Conservation (phyloP, 1,140 invertebrate genomes). For the Danaus plexippus region DNA sequence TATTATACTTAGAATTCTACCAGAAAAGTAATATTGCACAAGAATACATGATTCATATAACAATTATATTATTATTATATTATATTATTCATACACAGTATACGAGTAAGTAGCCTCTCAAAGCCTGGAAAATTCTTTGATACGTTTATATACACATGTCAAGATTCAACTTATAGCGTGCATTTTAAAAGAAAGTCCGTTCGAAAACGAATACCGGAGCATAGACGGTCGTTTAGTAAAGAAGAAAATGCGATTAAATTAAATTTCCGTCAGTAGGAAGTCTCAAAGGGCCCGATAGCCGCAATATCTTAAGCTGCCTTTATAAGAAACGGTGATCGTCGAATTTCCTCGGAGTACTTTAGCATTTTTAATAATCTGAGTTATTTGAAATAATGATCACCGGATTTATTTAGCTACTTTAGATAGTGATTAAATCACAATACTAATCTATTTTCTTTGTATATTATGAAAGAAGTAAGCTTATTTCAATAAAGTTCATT, state of each 20-base stretch:
- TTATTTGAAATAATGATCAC: slow-evolving; percentile 11
- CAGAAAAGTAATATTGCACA: too few relatives aligned
- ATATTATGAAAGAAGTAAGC: not conserved
- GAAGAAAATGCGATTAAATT: slow-evolving; percentile 66
- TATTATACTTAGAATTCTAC: too few relatives aligned
- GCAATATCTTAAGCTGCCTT: slow-evolving; percentile 55
- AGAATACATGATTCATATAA: too few relatives aligned
- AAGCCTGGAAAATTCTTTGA: too few relatives aligned
- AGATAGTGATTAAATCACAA: not conserved
- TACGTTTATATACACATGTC: too few relatives aligned
- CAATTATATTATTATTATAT: too few relatives aligned
- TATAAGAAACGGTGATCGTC: slow-evolving; percentile 18
- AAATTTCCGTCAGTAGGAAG: slow-evolving; percentile 58
- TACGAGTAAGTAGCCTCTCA: too few relatives aligned
- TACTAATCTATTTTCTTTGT: not conserved
- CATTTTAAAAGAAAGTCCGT: slow-evolving; percentile 36
- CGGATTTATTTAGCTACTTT: not conserved
- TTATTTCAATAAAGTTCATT: not conserved
- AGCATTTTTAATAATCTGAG: slow-evolving; percentile 13
- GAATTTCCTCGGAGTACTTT: slow-evolving; percentile 8
- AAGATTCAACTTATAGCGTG: not conserved
- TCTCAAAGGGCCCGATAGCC: slow-evolving; percentile 61
- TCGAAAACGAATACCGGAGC: slow-evolving; percentile 38
- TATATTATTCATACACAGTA: too few relatives aligned
- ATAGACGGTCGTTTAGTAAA: slow-evolving; percentile 53